Evolutionary conservation across 2,888 invertebrate genomes (phyloP).

Genomic region (Torymus auratus): DNA sequence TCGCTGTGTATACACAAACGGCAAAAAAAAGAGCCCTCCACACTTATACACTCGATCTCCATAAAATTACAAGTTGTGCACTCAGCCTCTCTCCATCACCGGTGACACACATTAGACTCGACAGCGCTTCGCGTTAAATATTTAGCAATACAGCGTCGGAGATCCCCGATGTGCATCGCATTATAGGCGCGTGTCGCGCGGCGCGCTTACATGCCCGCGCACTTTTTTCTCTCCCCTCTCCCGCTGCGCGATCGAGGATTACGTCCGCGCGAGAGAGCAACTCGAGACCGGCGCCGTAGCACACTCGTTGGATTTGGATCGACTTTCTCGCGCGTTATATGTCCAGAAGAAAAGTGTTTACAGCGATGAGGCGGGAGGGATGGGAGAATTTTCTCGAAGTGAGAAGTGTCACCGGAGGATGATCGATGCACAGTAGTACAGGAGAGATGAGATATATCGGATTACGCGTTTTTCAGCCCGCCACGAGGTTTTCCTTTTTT

Average conservation of each 20-base stretch:
- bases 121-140: not conserved
- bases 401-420: conserved; percentile 53
- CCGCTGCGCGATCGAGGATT: conserved; percentile 14
- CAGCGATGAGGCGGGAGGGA: not conserved
- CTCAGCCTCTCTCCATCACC: not conserved
- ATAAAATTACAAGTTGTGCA: too few relatives aligned
- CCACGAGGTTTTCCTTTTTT: too few relatives aligned
- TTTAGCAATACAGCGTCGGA: not conserved
- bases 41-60: too few relatives aligned
- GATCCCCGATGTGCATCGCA: not conserved
- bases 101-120: not conserved
- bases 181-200: not conserved
- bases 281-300: not conserved
- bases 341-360: conserved; percentile 40
- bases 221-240: too few relatives aligned
- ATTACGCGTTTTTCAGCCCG: conserved; percentile 36
- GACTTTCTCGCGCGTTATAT: conserved; percentile 47
- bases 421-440: conserved; percentile 48
- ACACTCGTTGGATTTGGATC: conserved; percentile 45
- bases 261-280: not conserved
- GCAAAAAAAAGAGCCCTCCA: too few relatives aligned
- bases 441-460: conserved; percentile 36
- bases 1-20: too few relatives aligned
- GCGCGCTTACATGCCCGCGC: too few relatives aligned
- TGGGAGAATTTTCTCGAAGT: conserved; percentile 46